phyloP scores from a whole-genome alignment of 2,888 invertebrate species.

The Melolontha melolontha region DNA sequence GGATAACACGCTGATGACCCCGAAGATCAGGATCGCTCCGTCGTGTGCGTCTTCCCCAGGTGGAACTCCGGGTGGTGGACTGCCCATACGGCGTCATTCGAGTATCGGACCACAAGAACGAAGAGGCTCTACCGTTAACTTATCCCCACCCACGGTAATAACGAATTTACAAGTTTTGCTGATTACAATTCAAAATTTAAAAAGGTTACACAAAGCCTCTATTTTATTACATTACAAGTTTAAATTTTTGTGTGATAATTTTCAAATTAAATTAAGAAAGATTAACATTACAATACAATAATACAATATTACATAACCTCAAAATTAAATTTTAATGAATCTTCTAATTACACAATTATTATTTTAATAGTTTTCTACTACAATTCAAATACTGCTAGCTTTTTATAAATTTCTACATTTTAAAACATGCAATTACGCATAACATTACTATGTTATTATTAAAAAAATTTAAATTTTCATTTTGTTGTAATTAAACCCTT shows the following conservation, averaged over 20 bases:
- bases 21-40: conserved; percentile 89
- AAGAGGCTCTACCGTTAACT: conserved; percentile 84
- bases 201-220: conserved; percentile 14
- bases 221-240: neutral
- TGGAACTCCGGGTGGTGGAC: conserved; percentile 76
- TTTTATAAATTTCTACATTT: too few species aligned
- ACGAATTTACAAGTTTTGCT: conserved; percentile 45
- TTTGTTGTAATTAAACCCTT: too few species aligned
- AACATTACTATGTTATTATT: too few species aligned
- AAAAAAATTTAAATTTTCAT: too few species aligned
- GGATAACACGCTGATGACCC: conserved; percentile 92
- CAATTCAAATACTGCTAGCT: too few species aligned
- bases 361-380: too few species aligned
- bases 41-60: conserved; percentile 89
- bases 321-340: too few species aligned
- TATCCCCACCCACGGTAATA: conserved; percentile 89
- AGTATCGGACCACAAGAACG: conserved; percentile 93
- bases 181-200: neutral
- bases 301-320: too few species aligned
- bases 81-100: conserved; percentile 89
- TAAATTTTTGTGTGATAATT: neutral
- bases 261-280: too few species aligned
- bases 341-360: too few species aligned
- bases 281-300: too few species aligned
- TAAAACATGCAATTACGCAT: too few species aligned